phyloP scores from a whole-genome alignment of 2,797 vertebrate genomes.

The Malurus splendens region DNA sequence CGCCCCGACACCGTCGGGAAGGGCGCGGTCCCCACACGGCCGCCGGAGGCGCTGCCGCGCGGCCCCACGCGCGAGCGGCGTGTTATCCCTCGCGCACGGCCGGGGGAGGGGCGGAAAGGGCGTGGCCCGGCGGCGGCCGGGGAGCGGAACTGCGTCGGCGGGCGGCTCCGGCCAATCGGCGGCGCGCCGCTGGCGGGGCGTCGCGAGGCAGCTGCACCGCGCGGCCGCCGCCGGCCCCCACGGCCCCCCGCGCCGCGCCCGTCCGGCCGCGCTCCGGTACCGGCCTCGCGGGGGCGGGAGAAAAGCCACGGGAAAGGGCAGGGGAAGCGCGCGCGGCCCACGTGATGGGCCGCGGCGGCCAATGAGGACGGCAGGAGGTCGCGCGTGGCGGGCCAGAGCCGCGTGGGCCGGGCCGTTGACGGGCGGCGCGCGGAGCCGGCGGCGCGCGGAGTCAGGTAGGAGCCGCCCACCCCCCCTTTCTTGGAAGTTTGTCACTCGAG shows the following conservation, averaged over 20 bases:
- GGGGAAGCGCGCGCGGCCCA: not conserved
- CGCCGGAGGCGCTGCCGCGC: not conserved
- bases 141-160: not conserved
- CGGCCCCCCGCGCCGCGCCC: too few species aligned
- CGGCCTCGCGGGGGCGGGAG: not conserved
- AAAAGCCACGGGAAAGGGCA: not conserved
- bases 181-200: not conserved
- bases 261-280: not conserved
- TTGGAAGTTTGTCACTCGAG: not conserved
- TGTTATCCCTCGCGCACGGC: not conserved
- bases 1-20: not conserved
- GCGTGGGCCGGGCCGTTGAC: slow-evolving; percentile 5
- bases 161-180: not conserved
- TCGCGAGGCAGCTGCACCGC: not conserved
- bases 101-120: not conserved
- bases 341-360: not conserved
- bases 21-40: not conserved
- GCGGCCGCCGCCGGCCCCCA: not conserved
- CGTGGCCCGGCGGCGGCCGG: not conserved
- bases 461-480: not conserved
- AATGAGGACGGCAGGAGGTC: slow-evolving; percentile 11
- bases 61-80: not conserved
- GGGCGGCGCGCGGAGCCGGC: not conserved
- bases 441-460: not conserved
- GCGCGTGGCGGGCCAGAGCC: slow-evolving; percentile 16